Percentiles rank a stretch among this genome's conserved stretches.
Conservation (phyloP, 2,888 invertebrate genomes). For the Drosophila macrothrix region DNA sequence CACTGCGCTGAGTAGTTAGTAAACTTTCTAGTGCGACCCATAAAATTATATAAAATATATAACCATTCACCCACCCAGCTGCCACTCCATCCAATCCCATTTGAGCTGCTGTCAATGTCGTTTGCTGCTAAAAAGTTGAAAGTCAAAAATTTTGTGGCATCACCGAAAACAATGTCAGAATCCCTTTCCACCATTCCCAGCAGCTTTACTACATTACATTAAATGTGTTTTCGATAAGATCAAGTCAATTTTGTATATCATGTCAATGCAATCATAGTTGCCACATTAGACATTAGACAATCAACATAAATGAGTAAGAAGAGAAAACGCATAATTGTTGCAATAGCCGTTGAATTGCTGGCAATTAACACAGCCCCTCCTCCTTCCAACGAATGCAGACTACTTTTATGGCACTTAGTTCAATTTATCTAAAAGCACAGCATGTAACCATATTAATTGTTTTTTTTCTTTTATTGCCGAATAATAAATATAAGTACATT, state of each 20-base stretch:
- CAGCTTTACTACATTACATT: background rate
- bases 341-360: conserved; percentile 15
- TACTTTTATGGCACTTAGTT: conserved; percentile 15
- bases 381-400: background rate
- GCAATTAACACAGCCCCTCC: conserved; percentile 29
- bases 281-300: background rate
- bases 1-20: conserved; percentile 26
- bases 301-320: conserved; percentile 16
- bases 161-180: conserved; percentile 8
- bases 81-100: background rate
- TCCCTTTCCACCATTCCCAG: background rate
- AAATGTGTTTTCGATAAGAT: background rate
- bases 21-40: conserved; percentile 57
- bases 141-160: conserved; percentile 46
- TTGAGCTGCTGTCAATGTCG: conserved; percentile 33
- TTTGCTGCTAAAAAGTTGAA: conserved; percentile 44
- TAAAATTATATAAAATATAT: conserved; percentile 63
- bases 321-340: conserved; percentile 28
- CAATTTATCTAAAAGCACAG: conserved; percentile 5
- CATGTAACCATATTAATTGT: conserved; percentile 16
- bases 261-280: background rate
- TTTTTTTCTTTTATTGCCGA: background rate
- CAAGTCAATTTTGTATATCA: background rate
- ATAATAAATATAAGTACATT: background rate
- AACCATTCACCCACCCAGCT: background rate